Conservation (phyloP, 2,888 invertebrate species). For the Thecophora atra region DNA sequence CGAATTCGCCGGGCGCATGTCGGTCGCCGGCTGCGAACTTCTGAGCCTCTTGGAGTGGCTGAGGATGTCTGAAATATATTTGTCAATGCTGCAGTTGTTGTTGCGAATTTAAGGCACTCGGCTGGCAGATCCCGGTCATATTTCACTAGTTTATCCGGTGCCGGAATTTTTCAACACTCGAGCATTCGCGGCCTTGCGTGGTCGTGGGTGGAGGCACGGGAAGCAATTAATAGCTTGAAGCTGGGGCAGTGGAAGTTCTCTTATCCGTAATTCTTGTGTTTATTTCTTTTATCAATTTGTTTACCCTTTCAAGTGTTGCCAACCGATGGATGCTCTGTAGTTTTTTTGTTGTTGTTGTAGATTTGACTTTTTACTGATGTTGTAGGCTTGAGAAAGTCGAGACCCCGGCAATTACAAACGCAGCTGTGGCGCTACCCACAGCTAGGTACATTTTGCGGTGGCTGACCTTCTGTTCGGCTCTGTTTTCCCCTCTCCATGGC, state of each 20-base stretch:
- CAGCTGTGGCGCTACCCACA: too few species aligned
- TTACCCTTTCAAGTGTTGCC: too few species aligned
- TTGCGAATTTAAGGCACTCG: slow-evolving; percentile 28
- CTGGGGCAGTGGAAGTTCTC: too few species aligned
- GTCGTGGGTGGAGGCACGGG: not conserved
- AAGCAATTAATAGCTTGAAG: too few species aligned
- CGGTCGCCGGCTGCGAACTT: slow-evolving; percentile 25
- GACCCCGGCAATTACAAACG: too few species aligned
- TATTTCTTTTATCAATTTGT: too few species aligned
- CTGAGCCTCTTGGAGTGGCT: not conserved
- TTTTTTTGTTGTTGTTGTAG: too few species aligned
- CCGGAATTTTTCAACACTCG: slow-evolving; percentile 18
- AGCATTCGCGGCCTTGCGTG: slow-evolving; percentile 13
- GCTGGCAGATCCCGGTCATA: slow-evolving; percentile 39
- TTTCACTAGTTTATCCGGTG: slow-evolving; percentile 30
- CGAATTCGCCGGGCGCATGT: slow-evolving; percentile 35
- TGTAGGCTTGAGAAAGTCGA: too few species aligned
- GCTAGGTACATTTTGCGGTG: slow-evolving; percentile 23
- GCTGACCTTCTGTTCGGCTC: not conserved
- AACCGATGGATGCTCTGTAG: too few species aligned
- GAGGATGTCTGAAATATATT: slow-evolving; percentile 9
- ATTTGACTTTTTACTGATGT: too few species aligned
- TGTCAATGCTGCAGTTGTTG: slow-evolving; percentile 27
- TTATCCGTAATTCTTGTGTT: too few species aligned
- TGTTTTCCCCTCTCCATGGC: not conserved